Percentiles rank a stretch among this genome's conserved stretches.
Evolutionary conservation across 2,888 invertebrate genomes (phyloP).

Genomic region (Ophion obscuratus): DNA sequence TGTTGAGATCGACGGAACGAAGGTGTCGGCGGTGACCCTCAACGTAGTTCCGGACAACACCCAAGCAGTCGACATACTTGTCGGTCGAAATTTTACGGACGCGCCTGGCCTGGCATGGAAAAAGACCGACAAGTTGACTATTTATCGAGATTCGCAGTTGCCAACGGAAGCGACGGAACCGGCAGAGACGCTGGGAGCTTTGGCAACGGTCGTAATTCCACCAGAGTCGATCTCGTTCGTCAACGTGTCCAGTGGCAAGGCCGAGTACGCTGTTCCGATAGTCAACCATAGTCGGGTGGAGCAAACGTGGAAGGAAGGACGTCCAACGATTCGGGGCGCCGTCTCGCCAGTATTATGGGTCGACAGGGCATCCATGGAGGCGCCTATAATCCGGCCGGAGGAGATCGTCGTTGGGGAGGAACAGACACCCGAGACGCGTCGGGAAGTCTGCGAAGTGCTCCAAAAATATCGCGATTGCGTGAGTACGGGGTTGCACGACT

Average conservation of each 20-base stretch:
- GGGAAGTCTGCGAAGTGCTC: neutral
- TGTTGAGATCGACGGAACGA: neutral
- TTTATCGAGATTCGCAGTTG: neutral
- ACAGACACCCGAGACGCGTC: neutral
- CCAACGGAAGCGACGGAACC: neutral
- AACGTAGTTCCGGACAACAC: neutral
- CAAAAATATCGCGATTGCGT: conserved; percentile 35
- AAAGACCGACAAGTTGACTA: neutral
- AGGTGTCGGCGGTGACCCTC: neutral
- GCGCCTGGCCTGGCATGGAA: neutral
- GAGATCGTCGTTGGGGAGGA: neutral
- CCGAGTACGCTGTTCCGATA: too few species aligned
- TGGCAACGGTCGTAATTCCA: neutral
- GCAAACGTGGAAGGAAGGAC: neutral
- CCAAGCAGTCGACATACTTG: neutral
- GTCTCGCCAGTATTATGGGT: neutral
- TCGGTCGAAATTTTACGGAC: neutral
- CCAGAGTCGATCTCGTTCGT: neutral
- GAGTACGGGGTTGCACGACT: conserved; percentile 3
- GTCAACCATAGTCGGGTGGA: too few species aligned
- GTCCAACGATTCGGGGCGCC: neutral
- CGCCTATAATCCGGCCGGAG: neutral
- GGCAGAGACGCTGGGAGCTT: neutral
- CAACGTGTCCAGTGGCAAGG: neutral
- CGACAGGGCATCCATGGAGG: neutral